These are phyloP conservation scores for Tonatia bakeri DNA, from an alignment of 2,113 vertebrate genomes.

Conservation along the genomic window DNA sequence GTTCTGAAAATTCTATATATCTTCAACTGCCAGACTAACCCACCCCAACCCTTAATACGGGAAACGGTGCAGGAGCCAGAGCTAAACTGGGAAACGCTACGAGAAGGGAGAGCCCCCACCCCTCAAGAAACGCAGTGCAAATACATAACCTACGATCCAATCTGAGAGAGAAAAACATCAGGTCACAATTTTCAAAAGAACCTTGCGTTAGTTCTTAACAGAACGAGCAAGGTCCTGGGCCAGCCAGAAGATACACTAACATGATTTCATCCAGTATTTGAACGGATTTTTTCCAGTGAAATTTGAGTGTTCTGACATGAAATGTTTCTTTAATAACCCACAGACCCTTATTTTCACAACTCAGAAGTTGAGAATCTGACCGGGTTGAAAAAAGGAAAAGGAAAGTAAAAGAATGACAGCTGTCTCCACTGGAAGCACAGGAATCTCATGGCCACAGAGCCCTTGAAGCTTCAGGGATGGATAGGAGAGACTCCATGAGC, in stretches of 20 bases:
- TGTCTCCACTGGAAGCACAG: background rate
- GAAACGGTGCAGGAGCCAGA: background rate
- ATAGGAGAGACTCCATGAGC: background rate
- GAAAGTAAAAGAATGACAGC: background rate
- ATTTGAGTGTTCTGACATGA: background rate
- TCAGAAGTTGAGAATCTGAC: background rate
- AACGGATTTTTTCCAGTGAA: conserved; percentile 20
- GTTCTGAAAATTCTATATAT: background rate
- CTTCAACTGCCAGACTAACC: background rate
- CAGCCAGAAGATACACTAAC: background rate
- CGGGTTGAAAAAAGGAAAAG: background rate
- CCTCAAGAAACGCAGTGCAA: background rate
- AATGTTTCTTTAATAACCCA: background rate
- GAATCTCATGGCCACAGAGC: background rate
- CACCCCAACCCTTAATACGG: background rate
- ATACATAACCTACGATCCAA: background rate
- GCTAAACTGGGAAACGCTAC: background rate
- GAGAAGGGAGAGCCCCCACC: background rate
- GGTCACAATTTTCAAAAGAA: background rate
- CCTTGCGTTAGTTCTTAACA: background rate
- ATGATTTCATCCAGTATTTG: background rate
- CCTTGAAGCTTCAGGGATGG: background rate
- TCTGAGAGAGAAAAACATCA: background rate
- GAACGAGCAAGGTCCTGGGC: background rate
- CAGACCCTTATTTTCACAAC: conserved; percentile 20